A percentile compares a stretch with the other conserved stretches of the same genome.
These are phyloP conservation scores for Scyliorhinus canicula DNA, from an alignment of 2,797 vertebrate genomes.

Conservation along the genomic window DNA sequence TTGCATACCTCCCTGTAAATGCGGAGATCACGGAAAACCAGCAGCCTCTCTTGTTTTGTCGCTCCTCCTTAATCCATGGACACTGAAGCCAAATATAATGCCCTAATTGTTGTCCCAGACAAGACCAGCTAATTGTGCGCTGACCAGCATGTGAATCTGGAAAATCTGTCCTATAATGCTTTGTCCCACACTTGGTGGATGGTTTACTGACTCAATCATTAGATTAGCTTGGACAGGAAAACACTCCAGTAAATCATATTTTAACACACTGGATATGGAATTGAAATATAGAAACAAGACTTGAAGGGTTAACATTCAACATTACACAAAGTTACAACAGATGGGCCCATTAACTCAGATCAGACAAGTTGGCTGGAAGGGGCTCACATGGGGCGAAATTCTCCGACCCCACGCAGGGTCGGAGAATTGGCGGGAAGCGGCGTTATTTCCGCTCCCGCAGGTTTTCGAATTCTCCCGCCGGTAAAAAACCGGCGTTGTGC, in stretches of 20 bases:
- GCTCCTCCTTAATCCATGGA: background rate
- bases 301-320: background rate
- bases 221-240: background rate
- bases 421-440: too few species aligned
- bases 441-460: too few species aligned
- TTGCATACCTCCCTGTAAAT: background rate
- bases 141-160: background rate
- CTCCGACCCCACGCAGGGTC: too few species aligned
- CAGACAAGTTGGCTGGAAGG: background rate
- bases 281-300: background rate
- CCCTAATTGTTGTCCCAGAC: background rate
- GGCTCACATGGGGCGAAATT: background rate
- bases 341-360: background rate
- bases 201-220: background rate
- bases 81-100: background rate
- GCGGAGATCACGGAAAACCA: background rate
- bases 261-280: background rate
- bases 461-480: too few species aligned
- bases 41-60: background rate
- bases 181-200: background rate
- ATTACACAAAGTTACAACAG: background rate
- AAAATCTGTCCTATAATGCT: background rate
- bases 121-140: background rate
- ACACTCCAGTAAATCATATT: background rate
- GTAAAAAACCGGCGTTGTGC: too few species aligned